Evolutionary conservation across 2,113 vertebrate species (phyloP).

Genomic region (Gopherus evgoodei): DNA sequence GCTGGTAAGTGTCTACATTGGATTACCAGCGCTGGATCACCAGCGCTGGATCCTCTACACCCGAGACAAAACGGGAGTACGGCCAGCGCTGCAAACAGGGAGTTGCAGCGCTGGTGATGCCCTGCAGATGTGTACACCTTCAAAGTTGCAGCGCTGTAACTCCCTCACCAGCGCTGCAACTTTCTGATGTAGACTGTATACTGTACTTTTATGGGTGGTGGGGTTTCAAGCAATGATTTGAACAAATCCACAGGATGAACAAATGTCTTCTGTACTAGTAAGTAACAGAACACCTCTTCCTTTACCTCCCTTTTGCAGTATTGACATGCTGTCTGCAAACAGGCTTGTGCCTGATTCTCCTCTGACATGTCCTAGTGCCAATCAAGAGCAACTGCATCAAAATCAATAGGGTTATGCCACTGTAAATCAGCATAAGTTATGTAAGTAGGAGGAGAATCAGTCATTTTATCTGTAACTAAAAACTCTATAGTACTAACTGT

Average conservation of each 20-base stretch:
- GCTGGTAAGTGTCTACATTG: too few species aligned
- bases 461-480: neutral
- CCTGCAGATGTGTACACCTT: too few species aligned
- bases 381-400: neutral
- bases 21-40: too few species aligned
- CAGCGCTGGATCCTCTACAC: too few species aligned
- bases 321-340: neutral
- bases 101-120: too few species aligned
- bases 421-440: neutral
- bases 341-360: neutral
- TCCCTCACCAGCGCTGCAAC: too few species aligned
- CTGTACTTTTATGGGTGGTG: neutral
- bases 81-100: too few species aligned
- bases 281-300: neutral
- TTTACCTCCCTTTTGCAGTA: neutral
- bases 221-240: neutral
- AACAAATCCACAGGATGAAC: neutral
- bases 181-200: too few species aligned
- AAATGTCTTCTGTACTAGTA: neutral
- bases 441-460: neutral
- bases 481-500: neutral
- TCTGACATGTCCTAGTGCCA: neutral
- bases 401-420: neutral
- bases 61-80: too few species aligned
- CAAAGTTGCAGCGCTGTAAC: too few species aligned